Conservation (phyloP, 2,888 invertebrate genomes). For the Spialia ferax region DNA sequence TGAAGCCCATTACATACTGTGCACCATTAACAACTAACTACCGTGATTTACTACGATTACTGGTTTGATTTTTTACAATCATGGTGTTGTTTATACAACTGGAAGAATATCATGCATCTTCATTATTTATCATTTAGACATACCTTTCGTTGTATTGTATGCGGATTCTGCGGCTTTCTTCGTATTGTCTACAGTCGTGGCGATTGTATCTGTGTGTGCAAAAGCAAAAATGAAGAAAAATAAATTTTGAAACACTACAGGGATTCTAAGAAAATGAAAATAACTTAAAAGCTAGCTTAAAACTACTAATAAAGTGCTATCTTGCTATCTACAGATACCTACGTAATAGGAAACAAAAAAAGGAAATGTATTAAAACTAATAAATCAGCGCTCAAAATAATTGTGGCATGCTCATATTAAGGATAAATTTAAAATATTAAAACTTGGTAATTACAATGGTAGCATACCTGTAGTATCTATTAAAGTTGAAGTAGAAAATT, state of each 20-base stretch:
- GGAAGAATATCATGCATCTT: constrained; percentile 19
- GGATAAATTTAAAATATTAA: not conserved
- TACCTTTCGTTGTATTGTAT: constrained; percentile 76
- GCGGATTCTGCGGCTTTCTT: constrained; percentile 80
- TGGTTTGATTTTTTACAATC: not conserved
- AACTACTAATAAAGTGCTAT: not conserved
- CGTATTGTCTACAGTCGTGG: constrained; percentile 75
- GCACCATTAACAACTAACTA: constrained; percentile 22
- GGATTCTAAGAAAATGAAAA: not conserved
- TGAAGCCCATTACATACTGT: constrained; percentile 15
- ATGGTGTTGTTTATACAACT: not conserved
- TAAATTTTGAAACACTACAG: not conserved
- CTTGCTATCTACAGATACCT: not conserved
- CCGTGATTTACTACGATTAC: constrained; percentile 9
- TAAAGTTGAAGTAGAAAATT: constrained; percentile 1
- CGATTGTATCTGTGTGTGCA: constrained; percentile 68
- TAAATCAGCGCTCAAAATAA: not conserved
- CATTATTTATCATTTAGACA: constrained; percentile 41
- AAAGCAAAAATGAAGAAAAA: constrained; percentile 44
- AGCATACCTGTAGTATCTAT: constrained; percentile 5
- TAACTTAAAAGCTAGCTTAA: not conserved
- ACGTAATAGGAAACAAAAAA: not conserved
- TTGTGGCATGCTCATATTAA: not conserved
- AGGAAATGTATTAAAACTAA: not conserved
- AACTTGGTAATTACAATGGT: not conserved